Evolutionary conservation across 2,797 vertebrate genomes (phyloP).

Genomic region (Oryzias dopingdopingensis): DNA sequence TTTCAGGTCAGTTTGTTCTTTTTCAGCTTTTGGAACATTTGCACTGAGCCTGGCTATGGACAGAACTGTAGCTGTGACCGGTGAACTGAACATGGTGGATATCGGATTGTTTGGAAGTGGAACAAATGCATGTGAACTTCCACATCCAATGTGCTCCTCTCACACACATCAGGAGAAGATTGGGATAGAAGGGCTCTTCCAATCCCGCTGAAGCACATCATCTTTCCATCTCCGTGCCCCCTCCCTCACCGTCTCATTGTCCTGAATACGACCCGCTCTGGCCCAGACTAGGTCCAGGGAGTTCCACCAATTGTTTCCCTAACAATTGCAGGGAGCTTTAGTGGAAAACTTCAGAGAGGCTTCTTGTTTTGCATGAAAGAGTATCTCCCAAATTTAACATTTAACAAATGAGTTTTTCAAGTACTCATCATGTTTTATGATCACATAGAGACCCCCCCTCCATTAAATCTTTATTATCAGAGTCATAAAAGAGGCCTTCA

Average conservation of each 20-base stretch:
- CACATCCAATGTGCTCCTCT: no score
- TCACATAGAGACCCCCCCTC: background rate
- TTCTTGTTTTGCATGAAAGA: constrained; percentile 42
- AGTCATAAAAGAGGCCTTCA: background rate
- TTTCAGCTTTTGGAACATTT: no score
- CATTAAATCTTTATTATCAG: background rate
- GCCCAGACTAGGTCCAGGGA: constrained; percentile 31
- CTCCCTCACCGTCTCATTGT: constrained; percentile 37
- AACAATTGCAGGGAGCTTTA: constrained; percentile 29
- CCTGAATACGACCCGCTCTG: constrained; percentile 21
- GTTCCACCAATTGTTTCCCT: constrained; percentile 64
- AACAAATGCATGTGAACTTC: no score
- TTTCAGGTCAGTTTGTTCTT: no score
- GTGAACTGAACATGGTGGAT: no score
- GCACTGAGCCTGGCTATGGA: no score
- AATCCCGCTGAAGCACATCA: background rate
- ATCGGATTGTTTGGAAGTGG: no score
- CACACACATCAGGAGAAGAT: no score
- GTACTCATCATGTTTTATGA: constrained; percentile 20
- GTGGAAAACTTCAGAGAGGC: constrained; percentile 29
- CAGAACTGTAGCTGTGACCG: no score
- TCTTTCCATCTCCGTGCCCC: background rate
- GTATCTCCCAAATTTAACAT: constrained; percentile 6
- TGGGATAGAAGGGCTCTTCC: no score
- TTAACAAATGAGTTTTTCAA: constrained; percentile 16